Conservation (phyloP, 2,888 invertebrate genomes). For the Gerris lacustris region DNA sequence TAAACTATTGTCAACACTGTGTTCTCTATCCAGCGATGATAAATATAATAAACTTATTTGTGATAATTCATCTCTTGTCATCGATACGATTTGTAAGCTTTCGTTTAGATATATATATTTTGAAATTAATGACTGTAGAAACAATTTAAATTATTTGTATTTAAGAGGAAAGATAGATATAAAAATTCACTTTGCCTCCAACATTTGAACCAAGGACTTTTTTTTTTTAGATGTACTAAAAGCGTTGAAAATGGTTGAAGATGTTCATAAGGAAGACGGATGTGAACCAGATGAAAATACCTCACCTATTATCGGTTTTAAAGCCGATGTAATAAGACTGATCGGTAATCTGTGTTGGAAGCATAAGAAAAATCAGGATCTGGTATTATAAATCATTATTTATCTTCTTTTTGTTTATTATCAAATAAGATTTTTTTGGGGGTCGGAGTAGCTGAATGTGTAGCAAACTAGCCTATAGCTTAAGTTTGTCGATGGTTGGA, state of each 20-base stretch:
- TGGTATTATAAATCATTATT: not conserved
- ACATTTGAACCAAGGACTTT: too few species aligned
- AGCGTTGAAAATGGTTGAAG: not conserved
- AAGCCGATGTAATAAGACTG: not conserved
- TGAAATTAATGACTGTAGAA: too few species aligned
- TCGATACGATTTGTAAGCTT: not conserved
- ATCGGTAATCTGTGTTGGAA: not conserved
- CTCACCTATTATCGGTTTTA: not conserved
- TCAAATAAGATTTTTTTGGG: too few species aligned
- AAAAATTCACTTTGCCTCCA: too few species aligned
- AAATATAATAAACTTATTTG: not conserved
- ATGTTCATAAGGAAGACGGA: not conserved
- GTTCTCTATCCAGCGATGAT: not conserved
- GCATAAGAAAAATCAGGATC: not conserved
- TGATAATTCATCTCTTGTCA: not conserved
- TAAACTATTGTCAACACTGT: not conserved
- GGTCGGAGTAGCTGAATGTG: too few species aligned
- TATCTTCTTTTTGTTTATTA: too few species aligned
- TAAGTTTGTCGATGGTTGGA: too few species aligned
- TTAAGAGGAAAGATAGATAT: too few species aligned
- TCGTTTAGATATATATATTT: not conserved
- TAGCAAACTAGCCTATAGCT: too few species aligned
- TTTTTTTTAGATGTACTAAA: not conserved
- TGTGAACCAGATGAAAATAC: not conserved
- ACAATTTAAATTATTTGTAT: too few species aligned